Evolutionary conservation across 1,140 invertebrate genomes (phyloP), one percentile per base, ranked within the genome.

Genomic region (Drosophila suzukii): DNA sequence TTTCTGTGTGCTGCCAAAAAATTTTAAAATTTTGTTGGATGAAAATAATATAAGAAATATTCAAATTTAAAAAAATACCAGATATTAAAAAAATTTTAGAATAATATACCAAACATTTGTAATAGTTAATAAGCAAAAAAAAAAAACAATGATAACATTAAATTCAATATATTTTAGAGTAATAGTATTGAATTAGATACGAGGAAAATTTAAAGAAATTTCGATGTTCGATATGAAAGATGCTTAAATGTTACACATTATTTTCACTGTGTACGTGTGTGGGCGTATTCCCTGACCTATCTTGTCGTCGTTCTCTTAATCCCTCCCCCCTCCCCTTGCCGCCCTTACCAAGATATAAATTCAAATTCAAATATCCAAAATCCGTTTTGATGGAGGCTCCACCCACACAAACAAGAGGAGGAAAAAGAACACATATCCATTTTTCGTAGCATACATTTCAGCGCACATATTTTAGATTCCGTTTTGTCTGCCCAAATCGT

Each of bases 381-480:
- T 47, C 20, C 49, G 30, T 51, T 50, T 32, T 50, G 49, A 15
- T 34, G 30, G 30, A 51, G 49, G 8, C 49, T 51, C n/a, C 62
- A 11, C 62, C 62, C 62, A 66, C 55, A 32, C 36, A 34, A 54
- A 36, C 32, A 63, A 27, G 4, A 20, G 17, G 4, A 46, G 3
- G 11, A 39, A n/a, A 49, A 27, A 20, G 17, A 53, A 53, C 63
- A 50, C 44, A 68, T 46, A 38, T 70, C 39, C 66, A 70, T 70
- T 65, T 61, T 65, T 61, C 49, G 61, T 68, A 68, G 65, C 65
- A 68, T 68, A 68, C 65, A 66, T 68, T 68, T 53, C 46, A 68
- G 65, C 61, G 47, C 65, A 73, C 51, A 72, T 72, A 53, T 73
- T 73, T 60, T 49, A 39, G 70, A 61, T 73, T 68, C 70, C 72